phyloP scores from a whole-genome alignment of 1,140 invertebrate genomes.

The Anastrepha ludens region DNA sequence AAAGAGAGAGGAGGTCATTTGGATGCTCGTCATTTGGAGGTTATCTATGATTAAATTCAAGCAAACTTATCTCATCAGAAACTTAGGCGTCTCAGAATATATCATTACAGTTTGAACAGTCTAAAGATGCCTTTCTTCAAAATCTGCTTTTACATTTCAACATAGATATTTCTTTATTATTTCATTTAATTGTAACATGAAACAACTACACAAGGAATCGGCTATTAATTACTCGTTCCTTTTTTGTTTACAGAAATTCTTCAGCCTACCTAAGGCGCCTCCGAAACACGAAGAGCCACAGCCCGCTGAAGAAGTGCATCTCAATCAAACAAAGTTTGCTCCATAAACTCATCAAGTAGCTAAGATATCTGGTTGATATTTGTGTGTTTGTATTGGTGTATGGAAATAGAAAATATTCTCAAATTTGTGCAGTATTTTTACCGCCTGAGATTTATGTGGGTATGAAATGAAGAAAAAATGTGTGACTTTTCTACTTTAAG shows the following conservation, averaged over 20 bases:
- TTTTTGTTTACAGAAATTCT: conserved; percentile 73
- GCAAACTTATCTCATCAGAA: too few species aligned
- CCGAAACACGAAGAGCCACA: not conserved
- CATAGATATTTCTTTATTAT: too few species aligned
- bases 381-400: too few species aligned
- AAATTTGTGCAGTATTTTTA: not conserved
- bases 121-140: too few species aligned
- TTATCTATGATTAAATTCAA: too few species aligned
- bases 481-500: not conserved
- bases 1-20: too few species aligned
- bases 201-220: not conserved
- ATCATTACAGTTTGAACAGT: too few species aligned
- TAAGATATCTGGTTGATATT: too few species aligned
- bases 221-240: not conserved
- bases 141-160: too few species aligned
- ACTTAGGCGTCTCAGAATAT: too few species aligned
- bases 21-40: too few species aligned
- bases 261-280: conserved; percentile 71
- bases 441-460: not conserved
- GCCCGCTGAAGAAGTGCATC: conserved; percentile 44
- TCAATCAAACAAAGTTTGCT: conserved; percentile 56
- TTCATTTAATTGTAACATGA: too few species aligned
- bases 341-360: conserved; percentile 5
- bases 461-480: not conserved
- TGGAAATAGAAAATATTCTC: not conserved